Evolutionary conservation across 2,888 invertebrate genomes (phyloP).

Genomic region (Drosophila glabriapex): DNA sequence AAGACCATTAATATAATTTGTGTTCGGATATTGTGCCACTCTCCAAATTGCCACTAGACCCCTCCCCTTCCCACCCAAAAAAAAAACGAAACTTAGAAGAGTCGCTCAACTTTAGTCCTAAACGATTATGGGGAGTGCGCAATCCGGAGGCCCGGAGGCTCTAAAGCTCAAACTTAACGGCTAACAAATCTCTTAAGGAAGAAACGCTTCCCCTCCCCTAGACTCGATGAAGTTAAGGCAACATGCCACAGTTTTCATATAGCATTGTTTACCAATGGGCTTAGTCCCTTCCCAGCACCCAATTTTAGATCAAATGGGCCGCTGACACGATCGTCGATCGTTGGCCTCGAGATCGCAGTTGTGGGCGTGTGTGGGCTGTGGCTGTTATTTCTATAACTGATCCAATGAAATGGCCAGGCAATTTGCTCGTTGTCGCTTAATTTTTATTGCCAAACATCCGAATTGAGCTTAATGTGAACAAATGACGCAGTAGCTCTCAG

Average conservation of each 20-base stretch:
- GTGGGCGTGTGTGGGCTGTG: constrained; percentile 62
- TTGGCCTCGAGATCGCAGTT: constrained; percentile 47
- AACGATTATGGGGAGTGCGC: constrained; percentile 62
- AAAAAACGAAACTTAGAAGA: constrained; percentile 12
- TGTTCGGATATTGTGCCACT: constrained; percentile 75
- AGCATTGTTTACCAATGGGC: constrained; percentile 30
- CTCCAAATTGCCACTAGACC: constrained; percentile 46
- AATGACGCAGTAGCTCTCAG: constrained; percentile 52
- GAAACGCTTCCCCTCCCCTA: neutral
- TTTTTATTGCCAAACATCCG: constrained; percentile 69
- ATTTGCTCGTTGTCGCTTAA: constrained; percentile 59
- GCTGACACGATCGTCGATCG: constrained; percentile 78
- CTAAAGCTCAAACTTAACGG: constrained; percentile 11
- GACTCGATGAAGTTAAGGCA: constrained; percentile 60
- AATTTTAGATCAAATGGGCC: constrained; percentile 71
- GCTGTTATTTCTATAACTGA: constrained; percentile 48
- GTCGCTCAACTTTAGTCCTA: constrained; percentile 54
- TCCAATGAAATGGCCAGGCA: constrained; percentile 40
- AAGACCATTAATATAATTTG: constrained; percentile 81
- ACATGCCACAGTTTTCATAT: constrained; percentile 64
- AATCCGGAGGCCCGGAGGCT: constrained; percentile 39
- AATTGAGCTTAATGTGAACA: constrained; percentile 64
- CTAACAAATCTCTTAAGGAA: constrained; percentile 20
- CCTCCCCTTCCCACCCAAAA: neutral
- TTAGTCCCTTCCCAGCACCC: constrained; percentile 26